Evolutionary conservation across 1,140 invertebrate genomes (phyloP), one percentile per base, ranked within the genome.

Genomic region (Popillia japonica): DNA sequence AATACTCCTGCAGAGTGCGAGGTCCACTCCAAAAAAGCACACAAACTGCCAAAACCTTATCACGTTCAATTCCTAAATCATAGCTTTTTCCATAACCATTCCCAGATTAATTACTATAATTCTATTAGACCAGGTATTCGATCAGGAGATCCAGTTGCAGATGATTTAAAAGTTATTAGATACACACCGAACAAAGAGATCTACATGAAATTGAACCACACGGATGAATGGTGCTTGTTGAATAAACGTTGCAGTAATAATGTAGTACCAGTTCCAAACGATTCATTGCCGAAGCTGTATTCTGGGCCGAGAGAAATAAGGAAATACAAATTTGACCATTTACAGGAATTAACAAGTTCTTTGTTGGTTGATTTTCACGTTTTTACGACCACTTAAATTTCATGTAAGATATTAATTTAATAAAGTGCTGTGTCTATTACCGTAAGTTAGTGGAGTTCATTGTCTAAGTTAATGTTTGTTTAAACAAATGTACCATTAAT

Each of bases 171-270:
- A 34, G 4, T 34, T 34, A 40, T 11, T 11, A 34, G n/a, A 74
- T 22, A 40, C 4, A 74, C 72, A 74, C 72, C 72, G n/a, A 74
- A 74, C 20, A 42, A 74, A 41, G 40, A 74, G 20, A 74, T 74
- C 27, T 14, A 74, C n/a, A 74, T n/a, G n/a, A n/a, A 74, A n/a
- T 74, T 40, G 40, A 74, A 74, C 14, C 23, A 74, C 40, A 74
- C 40, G 8, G 72, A 74, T 22, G 72, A 41, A 34, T 74, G 40
- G 72, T 40, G 9, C 11, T 27, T 74, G 40, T 34, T 74, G 40
- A 74, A 74, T 41, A 74, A 74, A 41, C 40, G 72, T 41, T n/a
- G 10, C 7, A 74, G 40, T 74, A 74, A 34, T 11, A 74, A 34
- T 74, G 72, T 41, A 14, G 20, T 14, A n/a, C 20, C 23, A 40